These are phyloP conservation scores for Aix galericulata DNA, from an alignment of 2,113 vertebrate genomes.

Conservation along the genomic window DNA sequence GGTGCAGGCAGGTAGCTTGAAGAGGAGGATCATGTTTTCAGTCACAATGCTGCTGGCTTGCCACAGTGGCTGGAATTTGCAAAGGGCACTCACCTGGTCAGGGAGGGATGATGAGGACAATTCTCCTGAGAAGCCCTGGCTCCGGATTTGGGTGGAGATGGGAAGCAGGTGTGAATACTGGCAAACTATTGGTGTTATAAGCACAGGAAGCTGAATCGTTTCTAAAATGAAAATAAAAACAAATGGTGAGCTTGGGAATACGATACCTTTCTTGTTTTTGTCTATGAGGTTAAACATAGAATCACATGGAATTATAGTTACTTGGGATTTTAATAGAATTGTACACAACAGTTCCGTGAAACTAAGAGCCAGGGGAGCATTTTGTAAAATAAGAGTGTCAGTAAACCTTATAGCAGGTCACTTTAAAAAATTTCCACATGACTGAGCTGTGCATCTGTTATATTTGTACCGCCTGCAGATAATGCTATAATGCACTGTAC, in stretches of 20 bases:
- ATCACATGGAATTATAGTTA: background rate
- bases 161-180: background rate
- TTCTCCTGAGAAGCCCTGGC: slow-evolving; percentile 14
- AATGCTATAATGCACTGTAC: slow-evolving; percentile 27
- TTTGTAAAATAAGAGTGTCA: background rate
- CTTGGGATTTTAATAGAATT: background rate
- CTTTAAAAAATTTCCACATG: background rate
- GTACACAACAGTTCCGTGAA: rapidly evolving
- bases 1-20: background rate
- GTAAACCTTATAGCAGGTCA: background rate
- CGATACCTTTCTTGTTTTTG: background rate
- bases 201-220: background rate
- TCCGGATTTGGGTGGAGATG: background rate
- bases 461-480: slow-evolving; percentile 38
- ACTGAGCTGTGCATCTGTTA: slow-evolving; percentile 39
- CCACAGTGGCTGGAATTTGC: background rate
- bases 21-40: background rate
- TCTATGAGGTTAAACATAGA: background rate
- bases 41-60: background rate
- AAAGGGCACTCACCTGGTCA: background rate
- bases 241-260: background rate
- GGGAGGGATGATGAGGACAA: slow-evolving; percentile 25
- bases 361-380: background rate
- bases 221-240: background rate
- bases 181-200: background rate